Evolutionary conservation across 2,888 invertebrate species (phyloP).

Genomic region (Cerastoderma edule): DNA sequence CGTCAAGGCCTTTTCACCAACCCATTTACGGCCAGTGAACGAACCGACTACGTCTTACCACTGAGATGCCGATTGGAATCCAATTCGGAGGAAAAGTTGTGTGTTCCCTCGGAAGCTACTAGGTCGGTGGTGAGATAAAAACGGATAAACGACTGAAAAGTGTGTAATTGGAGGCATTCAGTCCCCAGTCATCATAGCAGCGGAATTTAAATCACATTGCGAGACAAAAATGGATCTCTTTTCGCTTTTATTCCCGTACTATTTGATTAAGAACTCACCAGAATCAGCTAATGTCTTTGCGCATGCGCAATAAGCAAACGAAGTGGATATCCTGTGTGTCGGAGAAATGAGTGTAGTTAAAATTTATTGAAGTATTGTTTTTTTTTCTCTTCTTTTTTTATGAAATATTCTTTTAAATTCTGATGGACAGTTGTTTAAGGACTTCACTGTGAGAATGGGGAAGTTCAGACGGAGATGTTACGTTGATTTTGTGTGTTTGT

Average conservation of each 20-base stretch:
- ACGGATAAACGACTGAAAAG: slow-evolving; percentile 46
- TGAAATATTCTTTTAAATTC: slow-evolving; percentile 3
- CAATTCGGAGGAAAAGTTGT: slow-evolving; percentile 48
- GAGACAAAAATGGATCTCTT: slow-evolving; percentile 46
- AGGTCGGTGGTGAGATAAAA: slow-evolving; percentile 30
- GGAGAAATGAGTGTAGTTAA: slow-evolving; percentile 25
- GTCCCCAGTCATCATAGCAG: slow-evolving; percentile 41
- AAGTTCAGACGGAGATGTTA: slow-evolving; percentile 14
- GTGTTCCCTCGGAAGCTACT: slow-evolving; percentile 44
- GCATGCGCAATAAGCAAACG: slow-evolving; percentile 42
- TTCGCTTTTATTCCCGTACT: slow-evolving; percentile 46
- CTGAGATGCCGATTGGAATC: slow-evolving; percentile 48
- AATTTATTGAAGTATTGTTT: slow-evolving; percentile 7
- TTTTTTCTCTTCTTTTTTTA: neutral
- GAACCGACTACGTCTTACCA: slow-evolving; percentile 43
- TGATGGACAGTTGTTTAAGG: neutral
- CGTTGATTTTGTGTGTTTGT: slow-evolving; percentile 10
- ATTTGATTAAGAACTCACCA: slow-evolving; percentile 54
- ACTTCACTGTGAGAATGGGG: slow-evolving; percentile 22
- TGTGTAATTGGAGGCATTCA: slow-evolving; percentile 42
- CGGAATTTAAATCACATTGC: slow-evolving; percentile 55
- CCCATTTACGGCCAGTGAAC: slow-evolving; percentile 50
- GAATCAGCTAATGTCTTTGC: slow-evolving; percentile 50
- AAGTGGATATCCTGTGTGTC: slow-evolving; percentile 42
- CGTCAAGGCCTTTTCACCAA: slow-evolving; percentile 46